Evolutionary conservation across 2,888 invertebrate genomes (phyloP), one percentile per base, ranked within the genome.

Genomic region (Drosophila austrosaltans): DNA sequence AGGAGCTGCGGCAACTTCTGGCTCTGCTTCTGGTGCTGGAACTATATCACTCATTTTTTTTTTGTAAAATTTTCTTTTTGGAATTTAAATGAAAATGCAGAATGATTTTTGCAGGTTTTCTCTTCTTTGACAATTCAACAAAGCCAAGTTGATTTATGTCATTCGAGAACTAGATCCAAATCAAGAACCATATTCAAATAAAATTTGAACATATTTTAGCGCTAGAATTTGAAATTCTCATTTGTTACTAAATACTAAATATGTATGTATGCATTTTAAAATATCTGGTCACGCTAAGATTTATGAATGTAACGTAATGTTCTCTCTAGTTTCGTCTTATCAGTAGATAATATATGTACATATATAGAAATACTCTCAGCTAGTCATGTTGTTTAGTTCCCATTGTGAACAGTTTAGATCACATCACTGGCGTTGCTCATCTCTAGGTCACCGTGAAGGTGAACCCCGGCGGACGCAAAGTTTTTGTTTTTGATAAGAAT

Each of bases 381-480:
- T 36, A 36, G 8, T 36, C 36, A 36, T 36, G 8, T 36, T 2
- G 36, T n/a, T 48, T 22, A 16, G 48, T 25, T 16, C 5, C 16
- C 25, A 12, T 10, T 48, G 22, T 48, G n/a, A 39, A 3, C 8
- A 30, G 22, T 20, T 36, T 48, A 10, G 48, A 12, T 4, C 48
- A 12, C 48, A 25, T 48, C 42, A 42, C 42, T 36, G 10, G 22
- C 48, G 25, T 22, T 48, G 10, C 12, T 3, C 48, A 48, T 48
- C 48, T 48, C 22, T 48, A 48, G 48, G 48, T 48, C 48, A 48
- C 48, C 48, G 22, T 48, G 48, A 48, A 48, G 48, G 48, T 48
- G 48, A 48, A 48, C 48, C 25, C 22, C 22, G 22, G 48, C 48
- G 48, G 22, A 10, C 48, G 48, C 48, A 12, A 48, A 10, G 10